Base-by-base conservation (phyloP, 2,113 vertebrate species). In the Ctenodactylus gundi region DNA sequence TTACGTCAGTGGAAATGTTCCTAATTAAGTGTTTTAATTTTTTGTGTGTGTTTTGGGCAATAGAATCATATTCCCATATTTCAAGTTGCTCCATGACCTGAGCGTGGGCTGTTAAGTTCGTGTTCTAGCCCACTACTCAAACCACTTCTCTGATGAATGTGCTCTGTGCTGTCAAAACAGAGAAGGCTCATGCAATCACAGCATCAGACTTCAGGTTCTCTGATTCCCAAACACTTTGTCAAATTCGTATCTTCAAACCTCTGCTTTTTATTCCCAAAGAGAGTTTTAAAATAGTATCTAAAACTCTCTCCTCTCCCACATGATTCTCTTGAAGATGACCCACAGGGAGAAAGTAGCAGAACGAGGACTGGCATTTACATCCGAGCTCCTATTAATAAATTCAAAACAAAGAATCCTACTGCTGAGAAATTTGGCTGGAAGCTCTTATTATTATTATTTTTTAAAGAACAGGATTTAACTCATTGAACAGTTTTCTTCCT, bases 301-400 rank as follows among this genome's bases (percentile, higher is more conserved):
- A 94, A 70, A 70, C 70, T 31, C 3, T 18, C 7, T 81, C 65
- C 20, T 84, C 13, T 80, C 65, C 67, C 41, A 36, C 39, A 31
- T 57, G 64, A 72, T 83, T 91, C 46, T 81, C 77, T 92, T 85
- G 73, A 90, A 90, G 73, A 88, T 83, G 70, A 88, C 55, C 84
- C 62, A n/a, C 2, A 31, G 46, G 29, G 44, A 67, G 41, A 25
- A 39, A 64, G 41, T 4, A 46, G 39, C 46, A 58, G 53, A 90
- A 75, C 25, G 6, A 72, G 21, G 34, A 90, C 55, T 85, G 68
- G 55, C 55, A 88, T 51, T 82, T 73, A 53, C 67, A 36, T 58
- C 73, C 41, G 60, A 55, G 49, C 41, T 73, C 39, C 39, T 51
- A 73, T 82, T 95, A 75, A 67, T 44, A 95, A 90, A 65, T 78